Conservation (phyloP, 2,888 invertebrate genomes). For the Leptarthrus brevirostris region DNA sequence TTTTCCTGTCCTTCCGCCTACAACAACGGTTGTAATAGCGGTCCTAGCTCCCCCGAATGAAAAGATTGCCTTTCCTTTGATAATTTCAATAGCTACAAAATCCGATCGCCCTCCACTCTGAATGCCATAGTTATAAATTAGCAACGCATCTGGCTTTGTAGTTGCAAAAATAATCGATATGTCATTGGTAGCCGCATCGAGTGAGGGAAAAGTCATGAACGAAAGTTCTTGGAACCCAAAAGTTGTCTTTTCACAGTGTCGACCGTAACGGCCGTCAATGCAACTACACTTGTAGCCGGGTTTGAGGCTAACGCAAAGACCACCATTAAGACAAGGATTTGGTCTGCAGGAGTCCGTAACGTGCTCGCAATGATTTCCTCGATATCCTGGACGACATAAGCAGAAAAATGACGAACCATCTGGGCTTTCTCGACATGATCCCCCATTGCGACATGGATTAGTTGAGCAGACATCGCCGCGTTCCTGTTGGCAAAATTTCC, state of each 20-base stretch:
- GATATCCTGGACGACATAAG: conserved; percentile 89
- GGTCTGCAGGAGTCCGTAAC: conserved; percentile 90
- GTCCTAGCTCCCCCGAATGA: conserved; percentile 91
- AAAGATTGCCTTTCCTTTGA: conserved; percentile 85
- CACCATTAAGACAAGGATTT: conserved; percentile 92
- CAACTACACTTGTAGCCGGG: conserved; percentile 90
- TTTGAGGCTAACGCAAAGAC: conserved; percentile 87
- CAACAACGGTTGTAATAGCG: conserved; percentile 84
- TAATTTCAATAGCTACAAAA: conserved; percentile 90
- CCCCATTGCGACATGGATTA: conserved; percentile 91
- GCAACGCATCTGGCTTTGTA: conserved; percentile 83
- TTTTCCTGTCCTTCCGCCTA: conserved; percentile 63
- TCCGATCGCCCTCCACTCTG: conserved; percentile 90
- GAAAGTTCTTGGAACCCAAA: conserved; percentile 91
- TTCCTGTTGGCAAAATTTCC: conserved; percentile 85
- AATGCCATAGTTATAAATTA: conserved; percentile 92
- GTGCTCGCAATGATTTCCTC: conserved; percentile 91
- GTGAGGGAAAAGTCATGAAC: conserved; percentile 86
- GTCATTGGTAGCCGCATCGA: conserved; percentile 90
- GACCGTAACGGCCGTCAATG: conserved; percentile 87
- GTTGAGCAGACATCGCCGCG: conserved; percentile 85
- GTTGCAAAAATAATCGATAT: conserved; percentile 92
- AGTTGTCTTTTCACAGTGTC: conserved; percentile 90
- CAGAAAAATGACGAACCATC: conserved; percentile 92
- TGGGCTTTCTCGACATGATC: conserved; percentile 88